Conservation (phyloP, 2,113 vertebrate genomes). For the Microtus oregoni region DNA sequence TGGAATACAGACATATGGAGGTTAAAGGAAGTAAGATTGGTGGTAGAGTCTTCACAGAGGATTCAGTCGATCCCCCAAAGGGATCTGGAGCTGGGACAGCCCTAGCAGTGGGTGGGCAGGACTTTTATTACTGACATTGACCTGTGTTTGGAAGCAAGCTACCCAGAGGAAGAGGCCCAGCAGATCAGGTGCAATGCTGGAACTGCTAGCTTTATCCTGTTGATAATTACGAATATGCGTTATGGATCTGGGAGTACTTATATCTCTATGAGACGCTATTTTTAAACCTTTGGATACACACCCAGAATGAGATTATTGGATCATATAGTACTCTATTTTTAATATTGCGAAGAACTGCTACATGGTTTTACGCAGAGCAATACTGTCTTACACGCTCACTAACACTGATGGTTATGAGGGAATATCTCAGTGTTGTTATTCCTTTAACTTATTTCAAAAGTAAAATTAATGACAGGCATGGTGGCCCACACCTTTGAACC, state of each 20-base stretch:
- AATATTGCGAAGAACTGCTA: not conserved
- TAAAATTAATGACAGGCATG: not conserved
- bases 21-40: no score
- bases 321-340: conserved; percentile 11
- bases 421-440: not conserved
- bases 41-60: not conserved
- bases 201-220: not conserved
- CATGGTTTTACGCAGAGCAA: not conserved
- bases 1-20: not conserved
- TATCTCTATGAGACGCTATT: not conserved
- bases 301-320: not conserved
- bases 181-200: not conserved
- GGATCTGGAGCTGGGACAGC: not conserved
- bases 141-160: not conserved
- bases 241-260: not conserved
- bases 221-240: not conserved
- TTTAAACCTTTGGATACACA: not conserved
- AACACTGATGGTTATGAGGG: not conserved
- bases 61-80: not conserved
- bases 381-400: not conserved
- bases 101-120: not conserved
- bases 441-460: conserved; percentile 2
- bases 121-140: not conserved
- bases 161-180: not conserved
- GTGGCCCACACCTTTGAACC: not conserved